Base-by-base conservation (phyloP, 2,888 invertebrate genomes). In the Barypeithes pellucidus region DNA sequence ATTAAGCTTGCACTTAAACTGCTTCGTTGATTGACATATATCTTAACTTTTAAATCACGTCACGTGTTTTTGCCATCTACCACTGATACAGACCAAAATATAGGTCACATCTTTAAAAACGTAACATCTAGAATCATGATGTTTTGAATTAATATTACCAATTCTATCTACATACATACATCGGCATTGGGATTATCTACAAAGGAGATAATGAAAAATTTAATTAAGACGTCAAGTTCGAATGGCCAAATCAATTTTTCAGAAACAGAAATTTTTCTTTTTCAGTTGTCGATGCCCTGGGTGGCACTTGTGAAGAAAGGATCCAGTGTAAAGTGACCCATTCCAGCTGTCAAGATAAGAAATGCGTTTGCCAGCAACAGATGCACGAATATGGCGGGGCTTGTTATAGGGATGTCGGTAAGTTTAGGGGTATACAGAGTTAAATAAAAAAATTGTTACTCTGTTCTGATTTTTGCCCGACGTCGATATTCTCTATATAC, bases 351-450 rank as follows among this genome's bases (percentile, higher is more conserved):
- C 75, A 73, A 60, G 62, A 78, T 59, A 75, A 79, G 18, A 79
- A 77, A 76, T 84, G 84, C 36, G 75, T 72, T 50, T 84, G 84
- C 69, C 76, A 76, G 61, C 73, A 79, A 20, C 72, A 77, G 22
- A 81, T 79, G 76, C 81, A 82, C 67, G 74, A 75, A 60, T 50
- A 70, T 63, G 75, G 80, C 36, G 78, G 79, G 24, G 68, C 65
- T 20, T 82, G 82, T 72, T 81, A 77, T 61, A 76, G 74, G 67
- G 76, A 77, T 72, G 78, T 79, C 43, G 79, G 82, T 82, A 77
- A 76, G 80, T 50, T 50, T 20, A 50, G 5, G 5, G 12, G 12
- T 39, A 11, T 7, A 5, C 2, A 2, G 39, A 2, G 2, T 12
- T 59, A 33, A 36, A 16, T 22, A 3, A 18, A 50, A 22, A 50